phyloP scores from a whole-genome alignment of 2,888 invertebrate species.

The Caenorhabditis wallacei region DNA sequence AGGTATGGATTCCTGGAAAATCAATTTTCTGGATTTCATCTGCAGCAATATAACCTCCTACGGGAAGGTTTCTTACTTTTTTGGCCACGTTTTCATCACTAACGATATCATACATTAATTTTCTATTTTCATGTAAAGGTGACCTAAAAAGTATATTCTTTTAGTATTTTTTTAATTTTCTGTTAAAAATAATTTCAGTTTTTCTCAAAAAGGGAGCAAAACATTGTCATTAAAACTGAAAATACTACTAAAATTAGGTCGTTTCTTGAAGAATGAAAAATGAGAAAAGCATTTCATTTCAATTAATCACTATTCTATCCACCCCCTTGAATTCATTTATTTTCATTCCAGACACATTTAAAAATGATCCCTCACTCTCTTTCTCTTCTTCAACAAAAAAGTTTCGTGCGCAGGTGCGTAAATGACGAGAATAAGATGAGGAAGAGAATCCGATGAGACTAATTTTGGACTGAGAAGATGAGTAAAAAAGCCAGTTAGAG shows the following conservation, averaged over 20 bases:
- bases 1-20: too few relatives aligned
- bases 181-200: neutral
- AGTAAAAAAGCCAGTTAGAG: conserved; percentile 7
- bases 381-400: neutral
- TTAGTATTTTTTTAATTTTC: conserved; percentile 1
- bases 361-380: neutral
- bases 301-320: conserved; percentile 39
- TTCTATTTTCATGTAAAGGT: too few relatives aligned
- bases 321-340: conserved; percentile 7
- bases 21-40: too few relatives aligned
- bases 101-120: too few relatives aligned
- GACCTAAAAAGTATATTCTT: too few relatives aligned
- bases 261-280: conserved; percentile 24
- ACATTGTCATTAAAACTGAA: conserved; percentile 20
- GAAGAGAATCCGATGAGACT: conserved; percentile 29
- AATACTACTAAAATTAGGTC: conserved; percentile 2
- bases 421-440: neutral
- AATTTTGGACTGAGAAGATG: conserved; percentile 34
- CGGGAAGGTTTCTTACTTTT: too few relatives aligned
- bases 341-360: conserved; percentile 16
- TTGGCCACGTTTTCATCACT: too few relatives aligned
- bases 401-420: conserved; percentile 46
- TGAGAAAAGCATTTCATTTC: neutral
- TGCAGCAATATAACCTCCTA: too few relatives aligned
- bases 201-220: neutral